Evolutionary conservation across 2,797 vertebrate genomes (phyloP).

Genomic region (Etheostoma nigrum): DNA sequence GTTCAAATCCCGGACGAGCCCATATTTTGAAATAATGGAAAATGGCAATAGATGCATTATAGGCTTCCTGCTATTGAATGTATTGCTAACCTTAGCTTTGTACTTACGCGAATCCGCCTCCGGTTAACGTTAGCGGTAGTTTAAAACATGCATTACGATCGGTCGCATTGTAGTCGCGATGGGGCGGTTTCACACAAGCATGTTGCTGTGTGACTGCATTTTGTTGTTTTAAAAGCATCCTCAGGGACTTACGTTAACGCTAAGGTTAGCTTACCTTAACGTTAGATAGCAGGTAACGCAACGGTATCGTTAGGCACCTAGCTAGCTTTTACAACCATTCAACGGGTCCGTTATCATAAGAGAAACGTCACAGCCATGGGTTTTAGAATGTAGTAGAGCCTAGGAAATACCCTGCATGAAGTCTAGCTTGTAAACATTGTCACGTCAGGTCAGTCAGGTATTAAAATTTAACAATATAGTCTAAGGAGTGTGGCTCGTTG

Average conservation of each 20-base stretch:
- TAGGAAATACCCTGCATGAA: no score
- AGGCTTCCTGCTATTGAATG: no score
- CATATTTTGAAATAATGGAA: background rate
- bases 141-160: background rate
- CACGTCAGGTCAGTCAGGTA: no score
- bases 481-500: slow-evolving; percentile 78
- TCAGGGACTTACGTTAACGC: no score
- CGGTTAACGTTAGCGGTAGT: background rate
- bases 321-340: background rate
- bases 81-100: no score
- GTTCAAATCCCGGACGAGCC: slow-evolving; percentile 88
- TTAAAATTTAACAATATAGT: fast-evolving
- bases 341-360: background rate
- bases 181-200: no score
- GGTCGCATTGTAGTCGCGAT: fast-evolving
- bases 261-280: background rate
- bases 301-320: background rate
- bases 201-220: background rate
- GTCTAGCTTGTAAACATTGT: fast-evolving
- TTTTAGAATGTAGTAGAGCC: background rate
- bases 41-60: no score
- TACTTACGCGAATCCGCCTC: no score
- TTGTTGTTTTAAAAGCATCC: background rate
- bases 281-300: background rate
- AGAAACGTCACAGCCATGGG: no score